These are phyloP conservation scores for Schizotus pectinicornis DNA, from an alignment of 2,888 invertebrate species.

Conservation along the genomic window DNA sequence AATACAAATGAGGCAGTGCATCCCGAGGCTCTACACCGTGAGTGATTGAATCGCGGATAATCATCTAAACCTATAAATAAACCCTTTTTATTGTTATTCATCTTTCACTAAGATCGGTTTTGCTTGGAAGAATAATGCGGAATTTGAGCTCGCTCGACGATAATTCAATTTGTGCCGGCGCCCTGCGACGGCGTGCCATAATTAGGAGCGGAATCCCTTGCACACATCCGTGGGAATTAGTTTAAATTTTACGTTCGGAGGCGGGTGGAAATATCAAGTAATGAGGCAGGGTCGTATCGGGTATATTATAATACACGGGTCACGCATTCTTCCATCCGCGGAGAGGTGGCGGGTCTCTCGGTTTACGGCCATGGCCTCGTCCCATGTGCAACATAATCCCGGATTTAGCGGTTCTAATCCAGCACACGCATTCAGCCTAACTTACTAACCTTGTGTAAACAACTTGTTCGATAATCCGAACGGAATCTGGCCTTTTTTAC, in stretches of 20 bases:
- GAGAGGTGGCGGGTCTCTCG: constrained; percentile 12
- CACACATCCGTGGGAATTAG: too few species aligned
- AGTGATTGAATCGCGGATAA: constrained; percentile 1
- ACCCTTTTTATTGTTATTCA: background rate
- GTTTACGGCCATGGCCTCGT: constrained; percentile 31
- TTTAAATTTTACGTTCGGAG: background rate
- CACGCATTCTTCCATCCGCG: constrained; percentile 6
- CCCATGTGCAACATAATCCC: constrained; percentile 38
- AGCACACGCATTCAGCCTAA: constrained; percentile 25
- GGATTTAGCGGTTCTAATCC: constrained; percentile 37
- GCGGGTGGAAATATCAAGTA: background rate
- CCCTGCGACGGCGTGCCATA: too few species aligned
- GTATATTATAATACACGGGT: constrained; percentile 1
- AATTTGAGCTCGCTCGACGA: background rate
- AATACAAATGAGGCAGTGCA: too few species aligned
- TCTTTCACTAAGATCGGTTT: background rate
- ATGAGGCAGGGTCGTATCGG: background rate
- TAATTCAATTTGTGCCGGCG: background rate
- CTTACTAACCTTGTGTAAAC: constrained; percentile 25
- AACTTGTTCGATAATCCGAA: constrained; percentile 20
- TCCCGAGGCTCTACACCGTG: background rate
- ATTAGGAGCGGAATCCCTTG: too few species aligned
- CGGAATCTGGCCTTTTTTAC: too few species aligned
- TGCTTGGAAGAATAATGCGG: background rate
- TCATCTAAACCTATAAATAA: background rate